Base-by-base conservation (phyloP, 2,113 vertebrate genomes). In the Beaufortia kweichowensis region DNA sequence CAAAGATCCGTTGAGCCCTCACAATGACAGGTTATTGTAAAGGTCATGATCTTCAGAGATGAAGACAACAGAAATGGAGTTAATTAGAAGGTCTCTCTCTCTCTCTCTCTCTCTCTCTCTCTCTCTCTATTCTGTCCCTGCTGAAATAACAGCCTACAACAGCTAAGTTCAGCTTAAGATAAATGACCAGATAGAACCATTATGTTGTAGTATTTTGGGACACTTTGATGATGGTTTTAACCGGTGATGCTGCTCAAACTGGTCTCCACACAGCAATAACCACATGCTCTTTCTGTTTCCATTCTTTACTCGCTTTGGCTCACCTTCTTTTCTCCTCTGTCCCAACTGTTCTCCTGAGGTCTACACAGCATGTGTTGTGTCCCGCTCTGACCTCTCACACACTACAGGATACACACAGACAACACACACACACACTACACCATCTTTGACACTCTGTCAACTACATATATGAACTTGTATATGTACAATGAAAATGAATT, bases 41-140 rank as follows among this genome's bases (percentile, higher is more conserved):
- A 85, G 89, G 87, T 89, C 88, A 84, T n/a, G 67, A 69, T 84
- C 57, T 81, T 76, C 84, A 75, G 77, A 84, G 84, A 85, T 82
- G 79, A 82, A 69, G 48, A 65, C 61, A 69, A 67, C 56, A 35
- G 50, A 41, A 59, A 39, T 79, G 70, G 84, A 87, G 87, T 81
- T 66, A 76, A 76, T 85, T 66, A 57, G 57, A 48, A 21, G 79
- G 70, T 72, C 7, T 31, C 43, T 64, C 12, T 64, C 56, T 57
- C 19, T n/a, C 11, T 29, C 46, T 39, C 35, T 39, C 35, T 39
- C 10, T 39, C 61, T 0, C 43, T 46, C 14, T 46, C 14, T 50
- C 9, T 29, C 39, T 28, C 1, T 23, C 23, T 17, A 21, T 19
- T 11, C 10, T 46, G 43, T 46, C 35, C 35, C 35, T 39, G 35